Evolutionary conservation across 1,140 invertebrate genomes (phyloP), one percentile per base, ranked within the genome.

Genomic region (Meteorus sp.): DNA sequence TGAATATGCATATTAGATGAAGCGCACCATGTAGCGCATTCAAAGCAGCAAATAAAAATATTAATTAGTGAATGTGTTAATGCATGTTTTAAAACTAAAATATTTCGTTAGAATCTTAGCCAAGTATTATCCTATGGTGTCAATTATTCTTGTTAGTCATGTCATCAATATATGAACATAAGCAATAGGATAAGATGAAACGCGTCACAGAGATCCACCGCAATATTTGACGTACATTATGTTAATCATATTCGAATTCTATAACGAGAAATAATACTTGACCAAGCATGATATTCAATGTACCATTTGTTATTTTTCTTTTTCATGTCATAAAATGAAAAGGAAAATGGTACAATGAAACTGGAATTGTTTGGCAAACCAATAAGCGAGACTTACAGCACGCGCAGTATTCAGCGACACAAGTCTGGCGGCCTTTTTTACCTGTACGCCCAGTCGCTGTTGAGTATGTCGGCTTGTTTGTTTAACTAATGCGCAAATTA

Each of bases 401-500:
- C 72, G 84, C 76, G 75, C 77, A 78, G 75, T 78, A 77, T 77
- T 71, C 78, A 80, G 76, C 71, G 76, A 79, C 74, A 79, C 76
- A 76, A 78, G 72, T 77, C 69, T 80, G 73, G 75, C 79, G 69
- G 80, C 80, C 77, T 82, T 80, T 74, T 85, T 89, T 91, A 95
- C 93, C 91, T 94, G 92, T 83, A 95, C 91, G 84, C 92, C 92
- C 76, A 91, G 85, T 70, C 90, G 88, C 61, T 86, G 84, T 72
- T 90, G 88, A 54, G 88, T 86, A 82, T 94, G 92, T 70, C 90
- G 86, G 69, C 93, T 92, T 53, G 93, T 95, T 84, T 97, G 95
- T 78, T 94, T 94, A 66, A 95, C 89, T 59, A 97, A 82, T 58
- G 91, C 91, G 72, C 92, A 92, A 68, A 93, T 89, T 71, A 97